These are phyloP conservation scores for Pteruthius melanotis DNA, from an alignment of 2,113 vertebrate genomes.

Conservation along the genomic window DNA sequence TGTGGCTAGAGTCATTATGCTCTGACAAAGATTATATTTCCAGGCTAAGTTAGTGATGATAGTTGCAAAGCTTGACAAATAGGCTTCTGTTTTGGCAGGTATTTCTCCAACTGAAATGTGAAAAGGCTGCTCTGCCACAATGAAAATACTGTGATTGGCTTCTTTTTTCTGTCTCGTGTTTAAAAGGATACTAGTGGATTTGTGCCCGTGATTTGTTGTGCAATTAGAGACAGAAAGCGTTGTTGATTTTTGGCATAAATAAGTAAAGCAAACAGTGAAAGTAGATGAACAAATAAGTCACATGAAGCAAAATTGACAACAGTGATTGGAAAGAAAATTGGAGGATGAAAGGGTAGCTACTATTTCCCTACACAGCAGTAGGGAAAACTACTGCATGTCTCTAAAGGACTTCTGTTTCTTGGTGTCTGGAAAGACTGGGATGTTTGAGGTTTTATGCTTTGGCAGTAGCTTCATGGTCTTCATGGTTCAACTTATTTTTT, in stretches of 20 bases:
- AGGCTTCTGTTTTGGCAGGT: not conserved
- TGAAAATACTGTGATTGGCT: fast-evolving
- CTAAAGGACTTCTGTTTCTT: not conserved
- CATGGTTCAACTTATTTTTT: not conserved
- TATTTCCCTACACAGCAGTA: not conserved
- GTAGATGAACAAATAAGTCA: not conserved
- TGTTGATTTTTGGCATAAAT: not conserved
- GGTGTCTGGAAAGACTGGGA: not conserved
- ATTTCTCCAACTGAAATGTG: not conserved
- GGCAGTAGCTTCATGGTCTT: not conserved
- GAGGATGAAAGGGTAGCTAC: not conserved
- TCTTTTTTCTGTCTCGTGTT: not conserved
- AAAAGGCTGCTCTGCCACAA: not conserved
- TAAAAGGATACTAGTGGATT: not conserved
- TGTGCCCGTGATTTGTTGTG: not conserved
- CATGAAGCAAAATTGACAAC: not conserved
- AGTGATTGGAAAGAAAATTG: not conserved
- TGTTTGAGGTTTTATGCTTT: not conserved
- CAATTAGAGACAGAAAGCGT: not conserved
- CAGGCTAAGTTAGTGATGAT: not conserved
- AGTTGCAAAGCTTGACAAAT: not conserved
- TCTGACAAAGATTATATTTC: not conserved
- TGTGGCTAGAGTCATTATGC: not conserved
- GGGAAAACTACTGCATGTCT: not conserved
- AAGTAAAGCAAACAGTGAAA: not conserved